Conservation (phyloP, 2,888 invertebrate genomes). For the Scrobipalpa costella region DNA sequence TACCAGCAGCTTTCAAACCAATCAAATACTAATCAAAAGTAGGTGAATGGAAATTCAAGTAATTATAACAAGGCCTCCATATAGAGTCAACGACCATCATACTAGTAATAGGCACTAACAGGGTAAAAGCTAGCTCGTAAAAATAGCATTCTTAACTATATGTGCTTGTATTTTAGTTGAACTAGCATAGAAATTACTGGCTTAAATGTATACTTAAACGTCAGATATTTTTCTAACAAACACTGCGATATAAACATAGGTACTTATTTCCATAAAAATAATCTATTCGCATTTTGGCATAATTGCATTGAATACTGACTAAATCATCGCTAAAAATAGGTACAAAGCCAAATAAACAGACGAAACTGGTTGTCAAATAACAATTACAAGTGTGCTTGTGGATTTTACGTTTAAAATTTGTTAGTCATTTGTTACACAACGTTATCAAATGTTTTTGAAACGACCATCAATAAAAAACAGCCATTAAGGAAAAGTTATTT, state of each 20-base stretch:
- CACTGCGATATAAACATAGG: neutral
- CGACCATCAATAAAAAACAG: conserved; percentile 7
- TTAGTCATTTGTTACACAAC: neutral
- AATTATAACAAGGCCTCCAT: conserved; percentile 3
- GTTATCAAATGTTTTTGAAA: neutral
- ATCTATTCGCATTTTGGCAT: conserved; percentile 1
- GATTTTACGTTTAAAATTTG: neutral
- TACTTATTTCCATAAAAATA: neutral
- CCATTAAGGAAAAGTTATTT: neutral
- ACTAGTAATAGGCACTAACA: neutral
- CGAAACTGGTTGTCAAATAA: neutral
- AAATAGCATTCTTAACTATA: neutral
- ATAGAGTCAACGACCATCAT: neutral
- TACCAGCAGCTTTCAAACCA: neutral
- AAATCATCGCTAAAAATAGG: conserved; percentile 51
- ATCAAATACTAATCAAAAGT: neutral
- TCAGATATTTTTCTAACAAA: neutral
- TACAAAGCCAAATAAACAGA: conserved; percentile 41
- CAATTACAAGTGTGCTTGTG: neutral
- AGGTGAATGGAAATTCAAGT: neutral
- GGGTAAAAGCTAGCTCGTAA: neutral
- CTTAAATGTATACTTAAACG: neutral
- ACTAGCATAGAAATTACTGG: conserved; percentile 1
- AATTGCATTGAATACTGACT: conserved; percentile 14
- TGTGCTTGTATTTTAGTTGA: neutral